Evolutionary conservation across 2,888 invertebrate species (phyloP).

Genomic region (Drosophila borborema): DNA sequence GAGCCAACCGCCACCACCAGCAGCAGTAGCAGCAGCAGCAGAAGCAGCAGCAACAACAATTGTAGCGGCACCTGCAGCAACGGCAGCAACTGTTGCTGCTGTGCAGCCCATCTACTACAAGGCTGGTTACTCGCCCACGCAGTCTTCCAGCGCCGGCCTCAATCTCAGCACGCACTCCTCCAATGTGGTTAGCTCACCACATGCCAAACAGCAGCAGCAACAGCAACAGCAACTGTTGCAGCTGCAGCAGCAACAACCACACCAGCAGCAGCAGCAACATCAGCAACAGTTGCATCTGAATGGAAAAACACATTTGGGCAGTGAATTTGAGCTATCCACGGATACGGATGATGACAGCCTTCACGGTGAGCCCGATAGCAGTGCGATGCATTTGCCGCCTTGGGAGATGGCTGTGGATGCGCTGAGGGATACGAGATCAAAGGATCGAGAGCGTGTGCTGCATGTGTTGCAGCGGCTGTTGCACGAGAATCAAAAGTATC

Average conservation of each 20-base stretch:
- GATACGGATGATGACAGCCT: constrained; percentile 90
- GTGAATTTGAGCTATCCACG: constrained; percentile 90
- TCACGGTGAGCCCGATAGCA: constrained; percentile 85
- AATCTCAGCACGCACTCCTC: constrained; percentile 82
- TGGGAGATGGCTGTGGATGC: constrained; percentile 84
- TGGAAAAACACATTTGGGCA: constrained; percentile 76
- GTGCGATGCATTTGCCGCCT: constrained; percentile 82
- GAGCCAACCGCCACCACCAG: constrained; percentile 57
- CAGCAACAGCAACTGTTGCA: constrained; percentile 29
- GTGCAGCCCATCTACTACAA: constrained; percentile 58
- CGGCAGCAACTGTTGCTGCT: constrained; percentile 8
- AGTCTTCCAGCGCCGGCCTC: constrained; percentile 77
- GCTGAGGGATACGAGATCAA: constrained; percentile 82
- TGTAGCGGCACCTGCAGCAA: not conserved
- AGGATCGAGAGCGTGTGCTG: constrained; percentile 84
- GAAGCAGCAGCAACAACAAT: constrained; percentile 11
- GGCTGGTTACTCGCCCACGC: constrained; percentile 76
- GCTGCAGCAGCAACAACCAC: constrained; percentile 42
- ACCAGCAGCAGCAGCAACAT: constrained; percentile 14
- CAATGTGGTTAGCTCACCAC: constrained; percentile 82
- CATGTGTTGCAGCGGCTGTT: constrained; percentile 82
- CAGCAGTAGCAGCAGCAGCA: not conserved
- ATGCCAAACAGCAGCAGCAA: constrained; percentile 44
- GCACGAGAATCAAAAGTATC: constrained; percentile 84
- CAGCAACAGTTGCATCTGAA: constrained; percentile 36